Percentiles rank a stretch among this genome's conserved stretches.
phyloP scores from a whole-genome alignment of 2,888 invertebrate species.

The Nasonia oneida region DNA sequence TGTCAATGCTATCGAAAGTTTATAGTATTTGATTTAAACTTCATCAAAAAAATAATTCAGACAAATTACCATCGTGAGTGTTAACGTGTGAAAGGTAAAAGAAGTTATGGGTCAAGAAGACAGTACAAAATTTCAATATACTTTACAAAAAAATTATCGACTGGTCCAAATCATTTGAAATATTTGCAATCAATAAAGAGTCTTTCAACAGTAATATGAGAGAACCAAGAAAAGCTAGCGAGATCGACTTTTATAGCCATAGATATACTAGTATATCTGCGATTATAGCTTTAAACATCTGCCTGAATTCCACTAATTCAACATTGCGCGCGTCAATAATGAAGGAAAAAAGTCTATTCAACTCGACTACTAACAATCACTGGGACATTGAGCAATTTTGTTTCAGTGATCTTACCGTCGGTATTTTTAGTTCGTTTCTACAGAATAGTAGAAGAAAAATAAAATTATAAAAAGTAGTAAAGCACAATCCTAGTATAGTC shows the following conservation, averaged over 20 bases:
- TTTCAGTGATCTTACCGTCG: constrained; percentile 35
- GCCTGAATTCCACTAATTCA: constrained; percentile 39
- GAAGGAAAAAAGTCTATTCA: constrained; percentile 15
- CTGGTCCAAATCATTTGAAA: neutral
- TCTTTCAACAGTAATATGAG: constrained; percentile 62
- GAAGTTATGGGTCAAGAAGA: constrained; percentile 15
- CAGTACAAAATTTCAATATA: constrained; percentile 22
- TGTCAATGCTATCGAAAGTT: constrained; percentile 14
- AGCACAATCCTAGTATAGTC: constrained; percentile 64
- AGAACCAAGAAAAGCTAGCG: constrained; percentile 69
- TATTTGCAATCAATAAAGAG: constrained; percentile 16
- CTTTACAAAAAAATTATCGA: neutral
- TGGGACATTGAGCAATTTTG: constrained; percentile 35
- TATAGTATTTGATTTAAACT: constrained; percentile 21
- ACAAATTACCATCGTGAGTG: constrained; percentile 6
- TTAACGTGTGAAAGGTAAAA: constrained; percentile 19
- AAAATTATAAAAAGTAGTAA: constrained; percentile 44
- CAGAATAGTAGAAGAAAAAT: constrained; percentile 11
- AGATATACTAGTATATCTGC: too few species aligned
- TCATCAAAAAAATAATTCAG: constrained; percentile 17
- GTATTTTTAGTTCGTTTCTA: constrained; percentile 26
- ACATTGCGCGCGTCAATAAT: constrained; percentile 17
- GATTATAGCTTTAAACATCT: neutral
- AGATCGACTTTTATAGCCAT: constrained; percentile 43
- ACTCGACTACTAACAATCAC: constrained; percentile 45